Evolutionary conservation across 2,797 vertebrate genomes (phyloP), one percentile per base, ranked within the genome.

Genomic region (Phoxinus dragarum): DNA sequence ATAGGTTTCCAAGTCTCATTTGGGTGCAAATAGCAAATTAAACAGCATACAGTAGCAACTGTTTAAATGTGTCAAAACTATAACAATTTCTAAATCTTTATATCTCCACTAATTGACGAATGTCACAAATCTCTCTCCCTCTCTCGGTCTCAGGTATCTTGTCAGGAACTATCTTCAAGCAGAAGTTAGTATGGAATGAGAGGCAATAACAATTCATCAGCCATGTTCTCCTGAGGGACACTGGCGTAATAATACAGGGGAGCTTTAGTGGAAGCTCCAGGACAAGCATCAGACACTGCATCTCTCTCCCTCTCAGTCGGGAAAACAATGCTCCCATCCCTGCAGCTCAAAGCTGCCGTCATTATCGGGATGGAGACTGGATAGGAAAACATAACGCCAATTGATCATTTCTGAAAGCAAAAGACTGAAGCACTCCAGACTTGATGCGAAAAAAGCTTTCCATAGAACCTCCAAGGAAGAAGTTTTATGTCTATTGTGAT

Each of bases 211-310:
- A 88, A 88, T 90, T 90, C 87, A 89, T 91, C 88, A 88, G 88
- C 67, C 83, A 68, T 64, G 80, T 68, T 83, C 88, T 87, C 84
- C 85, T 85, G 86, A 86, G 88, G 79, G 72, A 82, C 71, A 83
- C 81, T 44, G 49, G 71, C 17, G 88, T 91, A 91, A 92, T 91
- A 92, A 91, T 88, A 90, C 88, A 90, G 90, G 81, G 76, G 84
- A 86, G 90, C 86, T 92, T 92, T 88, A 82, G 86, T 90, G 82
- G 82, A 89, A 89, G 87, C 87, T 91, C 71, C 75, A 81, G 90
- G 90, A 91, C 89, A 88, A 91, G 81, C 88, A 84, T 80, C 89
- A 87, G 87, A 91, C 86, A 86, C 56, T 71, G 49, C 72, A 89
- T 74, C 76, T 87, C 77, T 82, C 40, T 72, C 47, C 36, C 42